Base-by-base conservation (phyloP, 2,113 vertebrate species). In the Thunnus maccoyii region DNA sequence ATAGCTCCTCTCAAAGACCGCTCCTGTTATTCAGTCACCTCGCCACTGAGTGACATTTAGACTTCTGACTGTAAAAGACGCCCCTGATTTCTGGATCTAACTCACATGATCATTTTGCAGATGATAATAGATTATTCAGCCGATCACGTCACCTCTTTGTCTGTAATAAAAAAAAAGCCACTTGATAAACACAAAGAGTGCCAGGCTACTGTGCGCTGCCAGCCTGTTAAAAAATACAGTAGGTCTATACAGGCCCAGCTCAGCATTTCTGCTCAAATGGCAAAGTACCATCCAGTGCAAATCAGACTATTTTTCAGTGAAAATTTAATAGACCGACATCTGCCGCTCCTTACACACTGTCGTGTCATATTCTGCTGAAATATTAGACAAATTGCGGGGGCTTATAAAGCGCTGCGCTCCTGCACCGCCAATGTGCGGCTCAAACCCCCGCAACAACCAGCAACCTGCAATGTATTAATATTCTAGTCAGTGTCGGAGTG, bases 121-220 rank as follows among this genome's bases (percentile, higher is more conserved):
- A 61, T 68, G 10, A 74, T 64, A 22, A 75, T 50, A 72, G 20
- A 86, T 83, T n/a, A 86, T 72, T 82, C 72, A 68, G 17, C 2
- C 46, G 63, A 76, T 72, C 86, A 55, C 84, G 86, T 89, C 88
- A 79, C 67, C 32, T 72, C 85, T 91, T 91, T 90, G 89, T 92
- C 66, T 77, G 32, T 73, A 22, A 55, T 63, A 6, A 27, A 68
- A 69, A 69, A 55, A 71, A 56, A 52, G 56, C 25, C 68, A 83
- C 36, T 65, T 87, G 76, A 85, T 84, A 78, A 85, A 85, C 74
- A 87, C 77, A 85, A 84, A 83, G 85, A 80, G 65, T 87, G 72
- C 0, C 57, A 61, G 72, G 58, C 71, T 76, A 41, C 78, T 80
- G 78, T 61, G 72, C 48, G 51, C 56, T 66, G 73, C 47, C 54